Conservation (phyloP, 1,140 invertebrate species). For the Hylaeus anthracinus region DNA sequence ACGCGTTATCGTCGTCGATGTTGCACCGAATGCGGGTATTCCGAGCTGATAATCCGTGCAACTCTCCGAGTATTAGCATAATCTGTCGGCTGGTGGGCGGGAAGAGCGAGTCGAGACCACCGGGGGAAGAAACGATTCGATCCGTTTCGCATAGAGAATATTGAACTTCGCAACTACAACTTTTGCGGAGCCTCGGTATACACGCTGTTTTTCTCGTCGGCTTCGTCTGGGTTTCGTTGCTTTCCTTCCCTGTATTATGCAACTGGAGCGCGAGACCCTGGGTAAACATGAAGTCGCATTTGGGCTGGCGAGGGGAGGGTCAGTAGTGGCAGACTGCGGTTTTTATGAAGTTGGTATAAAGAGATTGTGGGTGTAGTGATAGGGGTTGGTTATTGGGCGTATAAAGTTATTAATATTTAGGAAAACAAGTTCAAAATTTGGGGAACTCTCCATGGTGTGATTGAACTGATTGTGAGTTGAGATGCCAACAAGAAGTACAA, state of each 20-base stretch:
- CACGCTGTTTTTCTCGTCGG: slow-evolving; percentile 11
- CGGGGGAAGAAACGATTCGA: slow-evolving; percentile 34
- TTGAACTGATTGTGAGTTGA: no score
- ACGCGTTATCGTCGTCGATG: neutral
- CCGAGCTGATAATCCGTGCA: slow-evolving; percentile 37
- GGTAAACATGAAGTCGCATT: neutral
- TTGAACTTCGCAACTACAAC: neutral
- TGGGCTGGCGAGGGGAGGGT: no score
- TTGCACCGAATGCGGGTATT: slow-evolving; percentile 7
- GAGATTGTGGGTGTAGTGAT: no score
- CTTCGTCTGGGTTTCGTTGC: neutral
- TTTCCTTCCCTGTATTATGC: slow-evolving; percentile 16
- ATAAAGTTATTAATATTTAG: no score
- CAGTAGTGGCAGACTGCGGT: no score
- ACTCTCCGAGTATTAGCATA: slow-evolving; percentile 45
- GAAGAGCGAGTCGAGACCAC: neutral
- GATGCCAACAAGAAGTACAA: no score
- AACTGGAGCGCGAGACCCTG: neutral
- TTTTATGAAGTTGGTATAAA: no score
- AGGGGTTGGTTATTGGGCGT: no score
- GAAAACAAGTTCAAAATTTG: no score
- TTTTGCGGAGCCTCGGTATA: neutral
- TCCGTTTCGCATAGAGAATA: slow-evolving; percentile 19
- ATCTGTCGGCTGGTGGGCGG: slow-evolving; percentile 18
- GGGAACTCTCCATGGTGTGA: no score